These are phyloP conservation scores for Hiodon tergisus DNA, from an alignment of 2,113 vertebrate species.

Conservation along the genomic window DNA sequence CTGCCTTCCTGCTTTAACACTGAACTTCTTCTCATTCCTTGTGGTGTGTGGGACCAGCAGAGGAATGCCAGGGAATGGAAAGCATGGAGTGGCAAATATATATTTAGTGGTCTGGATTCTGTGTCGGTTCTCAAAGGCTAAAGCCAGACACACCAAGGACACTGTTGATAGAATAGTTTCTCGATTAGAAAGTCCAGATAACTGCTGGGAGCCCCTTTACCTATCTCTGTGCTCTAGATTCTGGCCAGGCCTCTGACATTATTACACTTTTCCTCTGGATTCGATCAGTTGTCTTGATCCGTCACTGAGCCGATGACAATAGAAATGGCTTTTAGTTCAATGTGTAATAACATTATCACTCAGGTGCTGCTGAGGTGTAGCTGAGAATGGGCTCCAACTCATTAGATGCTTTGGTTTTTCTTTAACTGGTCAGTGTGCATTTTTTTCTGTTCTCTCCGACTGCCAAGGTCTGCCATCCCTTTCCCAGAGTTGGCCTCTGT, in stretches of 20 bases:
- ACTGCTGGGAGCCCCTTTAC: too few species aligned
- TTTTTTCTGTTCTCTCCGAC: too few species aligned
- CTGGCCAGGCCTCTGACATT: neutral
- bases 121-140: neutral
- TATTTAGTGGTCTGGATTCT: conserved; percentile 13
- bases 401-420: too few species aligned
- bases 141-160: neutral
- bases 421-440: too few species aligned
- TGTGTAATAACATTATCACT: neutral
- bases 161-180: conserved; percentile 5
- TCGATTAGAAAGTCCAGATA: conserved; percentile 9
- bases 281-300: neutral
- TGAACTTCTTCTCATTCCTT: neutral
- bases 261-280: neutral
- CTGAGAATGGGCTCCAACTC: neutral
- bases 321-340: neutral
- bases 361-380: too few species aligned
- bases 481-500: neutral
- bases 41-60: neutral
- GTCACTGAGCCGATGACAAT: neutral
- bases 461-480: neutral
- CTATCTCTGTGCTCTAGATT: neutral
- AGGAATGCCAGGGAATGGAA: neutral
- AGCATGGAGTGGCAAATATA: neutral
- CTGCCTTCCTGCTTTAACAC: neutral